These are phyloP conservation scores for Tokudaia tokunoshimensis DNA, from an alignment of 2,797 vertebrate genomes.

Conservation along the genomic window DNA sequence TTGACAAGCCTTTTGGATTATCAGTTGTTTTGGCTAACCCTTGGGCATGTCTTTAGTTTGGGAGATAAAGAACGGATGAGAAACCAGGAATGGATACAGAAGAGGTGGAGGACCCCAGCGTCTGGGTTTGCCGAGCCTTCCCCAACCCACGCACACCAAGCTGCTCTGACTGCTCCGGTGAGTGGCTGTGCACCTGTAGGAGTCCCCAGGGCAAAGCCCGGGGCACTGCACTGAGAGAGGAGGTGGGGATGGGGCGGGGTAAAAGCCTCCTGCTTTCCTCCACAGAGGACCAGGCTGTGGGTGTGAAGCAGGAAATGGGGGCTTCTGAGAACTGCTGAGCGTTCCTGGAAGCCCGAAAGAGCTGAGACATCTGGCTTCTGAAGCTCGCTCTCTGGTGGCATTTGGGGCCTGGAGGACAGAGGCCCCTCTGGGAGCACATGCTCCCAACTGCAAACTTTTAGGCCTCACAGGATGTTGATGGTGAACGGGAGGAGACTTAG, in stretches of 20 bases:
- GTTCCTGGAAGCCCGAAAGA: slow-evolving; percentile 76
- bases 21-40: slow-evolving; percentile 14
- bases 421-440: background rate
- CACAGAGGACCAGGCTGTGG: slow-evolving; percentile 42
- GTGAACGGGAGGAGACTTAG: background rate
- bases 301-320: slow-evolving; percentile 80
- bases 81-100: background rate
- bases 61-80: background rate
- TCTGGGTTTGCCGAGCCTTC: background rate
- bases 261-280: slow-evolving; percentile 29
- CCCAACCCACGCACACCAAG: background rate
- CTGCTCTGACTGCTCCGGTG: background rate
- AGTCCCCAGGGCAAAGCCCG: background rate
- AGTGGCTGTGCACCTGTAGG: background rate
- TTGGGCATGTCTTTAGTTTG: background rate
- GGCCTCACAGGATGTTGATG: background rate
- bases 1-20: slow-evolving; percentile 14
- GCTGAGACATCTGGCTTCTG: slow-evolving; percentile 69
- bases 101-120: background rate
- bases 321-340: slow-evolving; percentile 78
- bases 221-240: background rate
- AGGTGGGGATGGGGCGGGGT: background rate
- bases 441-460: background rate
- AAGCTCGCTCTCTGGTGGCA: slow-evolving; percentile 29
- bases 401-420: slow-evolving; percentile 36